Evolutionary conservation across 2,888 invertebrate species (phyloP), one percentile per base, ranked within the genome.

Genomic region (Cephus nigrinus): DNA sequence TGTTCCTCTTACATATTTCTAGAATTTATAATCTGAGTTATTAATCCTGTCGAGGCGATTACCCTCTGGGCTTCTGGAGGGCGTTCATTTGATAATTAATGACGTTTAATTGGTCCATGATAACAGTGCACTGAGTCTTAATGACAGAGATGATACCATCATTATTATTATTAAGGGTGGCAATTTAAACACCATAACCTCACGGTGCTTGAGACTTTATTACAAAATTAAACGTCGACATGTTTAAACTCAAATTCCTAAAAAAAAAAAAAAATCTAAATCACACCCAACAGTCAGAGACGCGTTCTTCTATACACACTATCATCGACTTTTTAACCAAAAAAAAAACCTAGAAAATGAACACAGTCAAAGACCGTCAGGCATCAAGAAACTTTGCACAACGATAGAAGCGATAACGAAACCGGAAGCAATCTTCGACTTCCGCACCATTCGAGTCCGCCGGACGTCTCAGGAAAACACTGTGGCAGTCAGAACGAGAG

Each of bases 51-150:
- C 23, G 9, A 23, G 23, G 9, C 55, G 55, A 55, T 55, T 23
- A 23, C 23, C 55, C 55, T 55, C 55, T 55, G 55, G 55, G 9
- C 55, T 40, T 40, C 40, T 40, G 15, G 15, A 15, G 5, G 40
- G 15, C 40, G 40, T 15, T 40, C 15, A 40, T 40, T 40, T 15
- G 69, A 81, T 84, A 86, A 87, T 86, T 82, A 84, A 85, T 86
- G 84, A 81, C 73, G 80, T 81, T 82, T 85, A 86, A 86, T 85
- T 80, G 84, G 79, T 77, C 75, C 80, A 78, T 84, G 82, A 86
- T 87, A 84, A 80, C 82, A 82, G 78, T 79, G 76, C 81, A 74
- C 78, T 78, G 80, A 80, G 81, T 86, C 87, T 86, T 86, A 86
- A 87, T 87, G 86, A 86, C 84, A 82, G 68, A 80, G 78, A 85